Percentiles rank a stretch among this genome's conserved stretches.
These are phyloP conservation scores for Apodemus sylvaticus DNA, from an alignment of 2,113 vertebrate genomes.

Conservation along the genomic window DNA sequence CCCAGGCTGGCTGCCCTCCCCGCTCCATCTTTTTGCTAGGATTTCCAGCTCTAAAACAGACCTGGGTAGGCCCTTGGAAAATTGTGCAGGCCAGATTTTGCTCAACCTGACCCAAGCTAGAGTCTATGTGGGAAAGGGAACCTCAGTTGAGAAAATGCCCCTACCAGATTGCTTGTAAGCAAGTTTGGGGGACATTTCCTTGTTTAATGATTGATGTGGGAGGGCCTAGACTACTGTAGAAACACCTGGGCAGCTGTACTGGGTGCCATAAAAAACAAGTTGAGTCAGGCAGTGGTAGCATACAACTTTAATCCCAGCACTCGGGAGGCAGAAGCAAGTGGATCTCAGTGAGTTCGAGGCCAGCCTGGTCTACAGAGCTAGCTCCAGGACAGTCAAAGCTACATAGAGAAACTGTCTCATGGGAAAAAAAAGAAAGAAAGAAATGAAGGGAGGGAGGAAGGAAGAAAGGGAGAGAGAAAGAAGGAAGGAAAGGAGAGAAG, in stretches of 20 bases:
- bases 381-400: too few relatives aligned
- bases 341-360: too few relatives aligned
- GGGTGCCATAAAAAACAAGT: not conserved
- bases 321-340: not conserved
- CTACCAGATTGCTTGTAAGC: too few relatives aligned
- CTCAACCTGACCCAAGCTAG: not conserved
- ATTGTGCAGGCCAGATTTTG: not conserved
- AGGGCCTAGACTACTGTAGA: not conserved
- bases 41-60: not conserved
- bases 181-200: not conserved
- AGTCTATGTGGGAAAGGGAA: not conserved
- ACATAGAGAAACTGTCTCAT: too few relatives aligned
- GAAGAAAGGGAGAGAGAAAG: too few relatives aligned
- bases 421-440: too few relatives aligned
- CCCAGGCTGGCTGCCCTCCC: not conserved
- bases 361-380: too few relatives aligned
- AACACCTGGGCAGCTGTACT: not conserved
- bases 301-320: not conserved
- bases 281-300: not conserved
- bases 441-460: too few relatives aligned
- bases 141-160: not conserved
- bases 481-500: too few relatives aligned
- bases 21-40: not conserved
- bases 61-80: not conserved
- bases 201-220: not conserved